Conservation (phyloP, 2,888 invertebrate genomes). For the Cacoxenus indagator region DNA sequence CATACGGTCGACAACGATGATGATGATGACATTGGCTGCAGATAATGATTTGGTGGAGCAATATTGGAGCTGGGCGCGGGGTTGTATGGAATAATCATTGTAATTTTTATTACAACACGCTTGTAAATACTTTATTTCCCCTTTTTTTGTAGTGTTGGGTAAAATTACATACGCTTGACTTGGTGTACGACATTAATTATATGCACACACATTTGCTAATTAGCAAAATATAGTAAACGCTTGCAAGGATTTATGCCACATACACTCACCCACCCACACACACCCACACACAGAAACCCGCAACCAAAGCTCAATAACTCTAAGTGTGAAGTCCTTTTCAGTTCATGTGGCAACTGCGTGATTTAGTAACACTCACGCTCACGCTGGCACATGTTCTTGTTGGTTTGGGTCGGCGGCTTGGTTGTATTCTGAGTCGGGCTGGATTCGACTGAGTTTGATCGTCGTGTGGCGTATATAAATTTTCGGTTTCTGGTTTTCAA, state of each 20-base stretch:
- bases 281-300: slow-evolving; percentile 25
- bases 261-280: slow-evolving; percentile 20
- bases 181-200: slow-evolving; percentile 16
- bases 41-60: neutral
- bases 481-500: slow-evolving; percentile 52
- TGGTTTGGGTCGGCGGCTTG: neutral
- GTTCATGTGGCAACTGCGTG: neutral
- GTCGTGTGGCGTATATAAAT: slow-evolving; percentile 45
- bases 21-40: neutral
- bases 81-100: no score
- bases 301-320: slow-evolving; percentile 1
- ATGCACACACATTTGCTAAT: slow-evolving; percentile 53
- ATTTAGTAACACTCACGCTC: slow-evolving; percentile 10
- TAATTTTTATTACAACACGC: neutral
- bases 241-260: slow-evolving; percentile 32
- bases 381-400: neutral
- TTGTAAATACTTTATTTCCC: neutral
- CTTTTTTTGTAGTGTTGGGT: neutral
- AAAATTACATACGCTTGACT: neutral
- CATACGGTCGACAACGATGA: no score
- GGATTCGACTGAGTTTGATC: neutral
- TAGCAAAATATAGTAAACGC: slow-evolving; percentile 61
- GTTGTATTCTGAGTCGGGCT: neutral
- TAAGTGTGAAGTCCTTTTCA: neutral
- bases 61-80: neutral